Conservation (phyloP, 2,113 vertebrate species). For the Rhabdomys dilectus region DNA sequence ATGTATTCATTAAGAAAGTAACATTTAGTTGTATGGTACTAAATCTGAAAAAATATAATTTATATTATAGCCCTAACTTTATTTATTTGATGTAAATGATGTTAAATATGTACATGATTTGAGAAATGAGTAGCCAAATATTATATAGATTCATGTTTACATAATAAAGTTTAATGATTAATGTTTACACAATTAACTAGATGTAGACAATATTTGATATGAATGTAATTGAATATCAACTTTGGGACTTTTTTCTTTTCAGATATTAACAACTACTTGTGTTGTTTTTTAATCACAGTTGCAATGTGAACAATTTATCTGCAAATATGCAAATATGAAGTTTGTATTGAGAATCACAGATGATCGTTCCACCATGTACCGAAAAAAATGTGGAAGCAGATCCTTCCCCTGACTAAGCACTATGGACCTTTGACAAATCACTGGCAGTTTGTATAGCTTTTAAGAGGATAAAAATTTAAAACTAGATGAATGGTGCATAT, state of each 20-base stretch:
- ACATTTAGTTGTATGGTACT: neutral
- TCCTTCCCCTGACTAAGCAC: neutral
- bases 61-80: neutral
- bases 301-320: neutral
- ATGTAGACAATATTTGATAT: neutral
- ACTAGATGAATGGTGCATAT: neutral
- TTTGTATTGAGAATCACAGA: neutral
- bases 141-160: neutral
- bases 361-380: neutral
- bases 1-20: neutral
- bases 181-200: neutral
- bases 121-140: neutral
- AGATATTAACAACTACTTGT: neutral
- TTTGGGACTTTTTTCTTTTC: neutral
- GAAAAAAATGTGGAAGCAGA: neutral
- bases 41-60: neutral
- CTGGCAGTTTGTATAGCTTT: neutral
- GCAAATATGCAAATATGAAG: neutral
- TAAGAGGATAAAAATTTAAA: neutral
- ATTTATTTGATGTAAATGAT: neutral
- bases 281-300: neutral
- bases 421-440: neutral
- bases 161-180: neutral
- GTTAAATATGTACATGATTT: neutral
- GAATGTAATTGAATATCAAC: neutral